Percentiles rank a stretch among this genome's conserved stretches.
Evolutionary conservation across 2,797 vertebrate genomes (phyloP).

Genomic region (Tragopan temminckii): DNA sequence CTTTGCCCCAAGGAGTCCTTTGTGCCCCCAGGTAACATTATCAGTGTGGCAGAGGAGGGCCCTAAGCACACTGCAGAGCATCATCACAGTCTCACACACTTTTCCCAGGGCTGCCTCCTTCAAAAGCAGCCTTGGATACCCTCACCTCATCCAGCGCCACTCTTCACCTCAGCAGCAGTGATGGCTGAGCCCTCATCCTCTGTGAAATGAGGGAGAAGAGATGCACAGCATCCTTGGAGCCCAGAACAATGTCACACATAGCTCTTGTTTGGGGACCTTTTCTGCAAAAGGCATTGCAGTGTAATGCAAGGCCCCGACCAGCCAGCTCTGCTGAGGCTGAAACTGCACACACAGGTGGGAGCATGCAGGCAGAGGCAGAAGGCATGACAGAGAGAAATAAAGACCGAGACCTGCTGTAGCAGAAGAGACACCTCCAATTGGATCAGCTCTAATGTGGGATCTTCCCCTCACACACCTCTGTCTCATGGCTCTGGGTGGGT

Average conservation of each 20-base stretch:
- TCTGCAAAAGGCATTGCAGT: neutral
- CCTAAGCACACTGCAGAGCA: neutral
- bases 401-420: neutral
- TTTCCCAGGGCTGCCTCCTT: neutral
- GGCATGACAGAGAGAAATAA: neutral
- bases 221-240: neutral
- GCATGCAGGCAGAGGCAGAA: neutral
- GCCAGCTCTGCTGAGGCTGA: neutral
- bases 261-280: neutral
- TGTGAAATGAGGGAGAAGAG: neutral
- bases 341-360: neutral
- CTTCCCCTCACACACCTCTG: neutral
- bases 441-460: neutral
- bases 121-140: neutral
- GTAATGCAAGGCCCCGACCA: accelerated
- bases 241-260: accelerated
- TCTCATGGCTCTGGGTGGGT: neutral
- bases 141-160: accelerated
- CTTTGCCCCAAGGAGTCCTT: neutral
- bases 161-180: accelerated
- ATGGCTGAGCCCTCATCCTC: accelerated
- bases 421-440: neutral
- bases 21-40: neutral
- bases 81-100: neutral
- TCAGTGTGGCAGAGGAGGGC: neutral